Conservation (phyloP, 2,797 vertebrate genomes). For the Gymnoscopelus microlampas region DNA sequence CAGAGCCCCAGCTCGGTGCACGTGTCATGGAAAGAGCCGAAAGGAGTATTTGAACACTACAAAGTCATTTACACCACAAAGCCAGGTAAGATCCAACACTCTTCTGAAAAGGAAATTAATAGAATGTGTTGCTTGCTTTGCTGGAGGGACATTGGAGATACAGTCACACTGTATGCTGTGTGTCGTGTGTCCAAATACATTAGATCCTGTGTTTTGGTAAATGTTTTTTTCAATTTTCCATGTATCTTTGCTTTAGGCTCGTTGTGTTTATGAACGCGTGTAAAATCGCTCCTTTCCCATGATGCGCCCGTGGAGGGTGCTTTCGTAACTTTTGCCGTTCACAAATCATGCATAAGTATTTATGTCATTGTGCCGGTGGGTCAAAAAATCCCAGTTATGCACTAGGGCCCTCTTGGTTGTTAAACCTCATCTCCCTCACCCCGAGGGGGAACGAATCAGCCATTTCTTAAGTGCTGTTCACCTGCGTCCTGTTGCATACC, state of each 20-base stretch:
- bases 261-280: no score
- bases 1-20: slow-evolving; percentile 84
- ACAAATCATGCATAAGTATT: slow-evolving; percentile 3
- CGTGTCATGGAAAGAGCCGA: slow-evolving; percentile 93
- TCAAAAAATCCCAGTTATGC: slow-evolving; percentile 1
- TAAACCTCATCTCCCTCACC: slow-evolving; percentile 3
- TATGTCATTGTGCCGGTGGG: neutral
- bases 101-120: neutral
- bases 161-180: no score
- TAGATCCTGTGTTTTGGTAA: no score
- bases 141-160: no score
- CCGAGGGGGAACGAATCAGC: neutral
- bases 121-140: no score
- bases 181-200: no score
- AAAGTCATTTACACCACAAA: slow-evolving; percentile 85
- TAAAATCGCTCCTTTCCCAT: no score
- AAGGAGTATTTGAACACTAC: slow-evolving; percentile 89
- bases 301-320: neutral
- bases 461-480: neutral
- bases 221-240: no score
- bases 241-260: no score
- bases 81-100: slow-evolving; percentile 82
- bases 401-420: slow-evolving; percentile 3
- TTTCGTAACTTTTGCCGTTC: slow-evolving; percentile 9
- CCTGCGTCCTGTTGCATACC: neutral